Conservation (phyloP, 2,888 invertebrate species). For the Matsumyia berberina region DNA sequence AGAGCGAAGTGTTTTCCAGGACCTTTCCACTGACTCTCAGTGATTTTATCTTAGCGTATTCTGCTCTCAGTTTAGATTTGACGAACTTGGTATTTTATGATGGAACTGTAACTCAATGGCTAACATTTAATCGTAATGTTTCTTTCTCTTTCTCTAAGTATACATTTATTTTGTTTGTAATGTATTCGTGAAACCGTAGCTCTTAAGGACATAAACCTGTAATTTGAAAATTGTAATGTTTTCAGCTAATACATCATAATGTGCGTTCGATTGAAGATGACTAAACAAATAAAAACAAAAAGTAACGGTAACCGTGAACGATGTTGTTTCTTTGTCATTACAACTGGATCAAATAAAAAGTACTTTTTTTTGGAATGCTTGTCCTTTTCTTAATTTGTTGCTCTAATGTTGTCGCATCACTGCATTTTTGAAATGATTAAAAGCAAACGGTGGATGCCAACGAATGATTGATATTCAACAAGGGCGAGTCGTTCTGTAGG, state of each 20-base stretch:
- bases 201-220: constrained; percentile 26
- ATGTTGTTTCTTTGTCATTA: neutral
- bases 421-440: too few relatives aligned
- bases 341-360: too few relatives aligned
- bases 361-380: too few relatives aligned
- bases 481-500: too few relatives aligned
- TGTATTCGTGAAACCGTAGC: constrained; percentile 46
- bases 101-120: constrained; percentile 9
- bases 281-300: constrained; percentile 27
- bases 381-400: too few relatives aligned
- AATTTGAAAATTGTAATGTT: constrained; percentile 8
- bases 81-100: constrained; percentile 23
- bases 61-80: constrained; percentile 6
- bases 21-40: constrained; percentile 1
- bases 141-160: constrained; percentile 19
- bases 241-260: constrained; percentile 5
- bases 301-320: neutral
- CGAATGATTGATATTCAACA: too few relatives aligned
- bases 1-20: constrained; percentile 7
- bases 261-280: constrained; percentile 35
- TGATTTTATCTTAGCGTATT: constrained; percentile 15
- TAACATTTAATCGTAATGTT: constrained; percentile 15
- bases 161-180: constrained; percentile 39
- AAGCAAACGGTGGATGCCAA: too few relatives aligned
- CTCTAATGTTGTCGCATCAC: too few relatives aligned